phyloP scores from a whole-genome alignment of 2,113 vertebrate genomes.

The Setophaga petechia region DNA sequence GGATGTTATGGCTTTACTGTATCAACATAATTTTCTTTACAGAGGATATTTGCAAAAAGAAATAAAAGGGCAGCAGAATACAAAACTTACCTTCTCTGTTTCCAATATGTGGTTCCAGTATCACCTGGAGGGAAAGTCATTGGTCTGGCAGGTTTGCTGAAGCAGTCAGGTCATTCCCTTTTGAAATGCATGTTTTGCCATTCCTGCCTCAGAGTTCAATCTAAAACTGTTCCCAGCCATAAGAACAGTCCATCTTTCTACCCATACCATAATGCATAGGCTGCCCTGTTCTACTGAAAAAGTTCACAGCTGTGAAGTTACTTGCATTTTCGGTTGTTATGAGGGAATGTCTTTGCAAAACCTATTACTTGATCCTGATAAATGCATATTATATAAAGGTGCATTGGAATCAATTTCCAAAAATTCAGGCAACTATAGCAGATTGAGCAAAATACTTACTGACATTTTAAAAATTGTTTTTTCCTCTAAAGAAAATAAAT shows the following conservation, averaged over 20 bases:
- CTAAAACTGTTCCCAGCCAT: constrained; percentile 54
- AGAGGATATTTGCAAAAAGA: neutral
- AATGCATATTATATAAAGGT: constrained; percentile 22
- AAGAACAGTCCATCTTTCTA: neutral
- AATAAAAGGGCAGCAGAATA: constrained; percentile 49
- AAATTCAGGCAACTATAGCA: constrained; percentile 19
- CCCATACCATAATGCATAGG: neutral
- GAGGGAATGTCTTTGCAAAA: constrained; percentile 59
- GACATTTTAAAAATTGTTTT: neutral
- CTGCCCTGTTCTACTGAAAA: constrained; percentile 49
- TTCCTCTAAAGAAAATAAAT: constrained; percentile 53
- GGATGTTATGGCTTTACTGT: constrained; percentile 22
- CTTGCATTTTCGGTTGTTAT: constrained; percentile 18
- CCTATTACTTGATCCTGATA: constrained; percentile 51
- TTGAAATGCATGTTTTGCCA: constrained; percentile 44
- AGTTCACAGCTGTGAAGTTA: constrained; percentile 51
- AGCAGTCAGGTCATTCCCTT: constrained; percentile 49
- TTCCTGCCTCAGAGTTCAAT: constrained; percentile 56
- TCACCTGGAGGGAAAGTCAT: constrained; percentile 47
- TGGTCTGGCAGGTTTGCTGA: constrained; percentile 49
- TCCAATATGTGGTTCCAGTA: constrained; percentile 59
- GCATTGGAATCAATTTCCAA: constrained; percentile 47
- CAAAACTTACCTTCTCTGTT: constrained; percentile 60
- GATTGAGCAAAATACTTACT: neutral
- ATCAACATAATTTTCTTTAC: neutral